These are phyloP conservation scores for Xanthia togata DNA, from an alignment of 2,888 invertebrate genomes.

Conservation along the genomic window DNA sequence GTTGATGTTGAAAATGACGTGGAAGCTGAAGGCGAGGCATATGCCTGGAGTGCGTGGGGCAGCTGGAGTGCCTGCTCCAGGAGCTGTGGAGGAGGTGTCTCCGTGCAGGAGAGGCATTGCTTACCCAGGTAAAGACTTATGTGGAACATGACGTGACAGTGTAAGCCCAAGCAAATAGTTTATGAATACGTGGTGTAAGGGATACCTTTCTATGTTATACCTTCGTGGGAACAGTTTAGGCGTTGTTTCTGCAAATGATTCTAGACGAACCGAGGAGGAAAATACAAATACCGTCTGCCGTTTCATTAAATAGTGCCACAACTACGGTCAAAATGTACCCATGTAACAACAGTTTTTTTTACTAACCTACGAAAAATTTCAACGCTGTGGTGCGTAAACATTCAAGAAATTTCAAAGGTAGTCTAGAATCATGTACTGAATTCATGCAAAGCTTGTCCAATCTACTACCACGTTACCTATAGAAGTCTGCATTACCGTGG, in stretches of 20 bases:
- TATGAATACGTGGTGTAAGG: not conserved
- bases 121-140: slow-evolving; percentile 82
- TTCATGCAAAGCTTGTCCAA: not conserved
- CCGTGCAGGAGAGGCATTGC: slow-evolving; percentile 93
- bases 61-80: slow-evolving; percentile 94
- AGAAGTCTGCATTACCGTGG: too few relatives aligned
- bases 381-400: too few relatives aligned
- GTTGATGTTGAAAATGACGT: slow-evolving; percentile 27
- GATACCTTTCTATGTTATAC: too few relatives aligned
- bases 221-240: too few relatives aligned
- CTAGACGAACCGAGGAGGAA: not conserved
- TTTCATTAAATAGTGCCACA: not conserved
- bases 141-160: not conserved
- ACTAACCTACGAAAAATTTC: too few relatives aligned
- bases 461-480: too few relatives aligned
- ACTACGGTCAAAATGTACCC: not conserved
- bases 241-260: not conserved
- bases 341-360: not conserved
- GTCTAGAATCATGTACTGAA: not conserved
- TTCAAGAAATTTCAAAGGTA: not conserved
- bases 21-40: slow-evolving; percentile 51
- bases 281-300: not conserved
- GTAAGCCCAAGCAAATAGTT: not conserved
- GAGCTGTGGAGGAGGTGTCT: slow-evolving; percentile 94
- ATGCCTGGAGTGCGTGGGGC: slow-evolving; percentile 93